Evolutionary conservation across 53 echinoderm and acorn worm species (phyloP).

Genomic region (Stichopus horrens): DNA sequence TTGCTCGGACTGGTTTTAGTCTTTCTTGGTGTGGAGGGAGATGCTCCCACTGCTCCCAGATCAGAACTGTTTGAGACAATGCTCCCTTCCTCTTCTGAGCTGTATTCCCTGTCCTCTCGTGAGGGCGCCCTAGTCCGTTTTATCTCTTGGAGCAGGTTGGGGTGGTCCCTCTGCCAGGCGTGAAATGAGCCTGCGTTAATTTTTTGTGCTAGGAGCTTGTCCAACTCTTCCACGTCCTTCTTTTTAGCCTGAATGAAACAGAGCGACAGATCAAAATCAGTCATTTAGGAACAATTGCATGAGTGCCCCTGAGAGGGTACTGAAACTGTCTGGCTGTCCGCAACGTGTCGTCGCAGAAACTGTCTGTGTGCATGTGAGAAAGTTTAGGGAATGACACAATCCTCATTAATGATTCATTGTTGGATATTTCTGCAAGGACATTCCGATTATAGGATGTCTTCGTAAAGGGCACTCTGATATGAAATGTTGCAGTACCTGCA

Average conservation of each 20-base stretch:
- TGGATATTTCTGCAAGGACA: too few relatives aligned
- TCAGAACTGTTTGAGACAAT: slow-evolving; percentile 17
- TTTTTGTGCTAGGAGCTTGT: slow-evolving; percentile 34
- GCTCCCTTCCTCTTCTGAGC: slow-evolving; percentile 41
- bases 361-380: too few relatives aligned
- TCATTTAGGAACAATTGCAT: too few relatives aligned
- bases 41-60: slow-evolving; percentile 4
- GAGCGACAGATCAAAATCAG: not conserved
- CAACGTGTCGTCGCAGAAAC: too few relatives aligned
- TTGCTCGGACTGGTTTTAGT: not conserved
- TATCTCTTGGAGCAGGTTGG: slow-evolving; percentile 26
- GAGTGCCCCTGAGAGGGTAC: too few relatives aligned
- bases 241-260: slow-evolving; percentile 12
- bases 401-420: too few relatives aligned
- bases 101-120: slow-evolving; percentile 4
- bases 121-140: not conserved
- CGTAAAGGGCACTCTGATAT: too few relatives aligned
- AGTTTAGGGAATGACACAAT: too few relatives aligned
- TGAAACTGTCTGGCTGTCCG: too few relatives aligned
- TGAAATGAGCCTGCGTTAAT: not conserved
- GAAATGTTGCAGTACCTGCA: too few relatives aligned
- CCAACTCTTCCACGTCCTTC: slow-evolving; percentile 38
- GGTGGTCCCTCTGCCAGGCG: slow-evolving; percentile 25
- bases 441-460: too few relatives aligned
- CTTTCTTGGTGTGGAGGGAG: not conserved